A percentile compares a stretch with the other conserved stretches of the same genome.
phyloP scores from a whole-genome alignment of 2,888 invertebrate genomes.

The Saturnia pavonia region DNA sequence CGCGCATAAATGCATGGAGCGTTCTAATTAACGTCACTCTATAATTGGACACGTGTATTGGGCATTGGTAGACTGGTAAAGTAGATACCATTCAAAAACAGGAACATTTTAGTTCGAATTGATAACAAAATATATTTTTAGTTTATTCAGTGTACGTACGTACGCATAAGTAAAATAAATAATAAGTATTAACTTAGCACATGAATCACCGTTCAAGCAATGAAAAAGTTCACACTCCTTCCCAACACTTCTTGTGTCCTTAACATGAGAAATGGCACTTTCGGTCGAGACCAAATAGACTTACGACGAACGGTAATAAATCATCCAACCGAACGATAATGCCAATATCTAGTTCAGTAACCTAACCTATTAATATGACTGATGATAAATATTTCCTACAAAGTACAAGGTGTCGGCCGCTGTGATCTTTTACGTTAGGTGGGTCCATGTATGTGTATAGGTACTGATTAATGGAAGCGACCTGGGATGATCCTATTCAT shows the following conservation, averaged over 20 bases:
- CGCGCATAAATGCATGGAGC: too few relatives aligned
- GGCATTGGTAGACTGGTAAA: too few relatives aligned
- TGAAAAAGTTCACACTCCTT: background rate
- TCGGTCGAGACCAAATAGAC: background rate
- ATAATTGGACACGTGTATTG: too few relatives aligned
- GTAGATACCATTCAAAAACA: too few relatives aligned
- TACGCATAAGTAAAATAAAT: too few relatives aligned
- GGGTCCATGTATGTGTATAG: background rate
- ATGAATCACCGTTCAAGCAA: background rate
- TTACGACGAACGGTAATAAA: background rate
- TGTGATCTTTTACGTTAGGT: constrained; percentile 4
- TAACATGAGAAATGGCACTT: constrained; percentile 5
- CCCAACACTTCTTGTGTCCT: background rate
- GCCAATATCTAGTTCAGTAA: background rate
- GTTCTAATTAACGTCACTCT: too few relatives aligned
- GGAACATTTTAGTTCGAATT: too few relatives aligned
- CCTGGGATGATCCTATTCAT: background rate
- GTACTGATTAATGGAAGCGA: background rate
- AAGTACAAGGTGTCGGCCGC: constrained; percentile 1
- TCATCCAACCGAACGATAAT: background rate
- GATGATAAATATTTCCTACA: constrained; percentile 8
- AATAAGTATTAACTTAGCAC: background rate
- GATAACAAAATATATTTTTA: too few relatives aligned
- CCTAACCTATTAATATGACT: constrained; percentile 4
- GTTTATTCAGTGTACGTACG: too few relatives aligned